phyloP scores from a whole-genome alignment of 2,797 vertebrate genomes.

The Steatocranus sp. region DNA sequence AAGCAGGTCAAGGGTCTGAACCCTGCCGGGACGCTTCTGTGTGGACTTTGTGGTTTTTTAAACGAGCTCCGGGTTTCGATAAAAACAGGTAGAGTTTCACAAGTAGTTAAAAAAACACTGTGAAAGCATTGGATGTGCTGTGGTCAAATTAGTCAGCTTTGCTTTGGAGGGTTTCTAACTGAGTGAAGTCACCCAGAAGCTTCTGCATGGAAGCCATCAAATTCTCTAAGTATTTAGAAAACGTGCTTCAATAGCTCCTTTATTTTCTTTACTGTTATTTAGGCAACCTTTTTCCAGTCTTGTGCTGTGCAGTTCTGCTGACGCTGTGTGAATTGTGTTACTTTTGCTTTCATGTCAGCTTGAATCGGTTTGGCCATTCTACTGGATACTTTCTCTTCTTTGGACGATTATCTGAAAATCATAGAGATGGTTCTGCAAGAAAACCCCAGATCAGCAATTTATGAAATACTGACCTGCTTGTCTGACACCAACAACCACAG shows the following conservation, averaged over 20 bases:
- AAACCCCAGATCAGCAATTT: not conserved
- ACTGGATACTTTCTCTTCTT: not conserved
- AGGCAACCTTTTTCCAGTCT: rapidly evolving
- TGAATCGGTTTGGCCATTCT: not conserved
- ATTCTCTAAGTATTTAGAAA: not conserved
- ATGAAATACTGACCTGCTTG: not conserved
- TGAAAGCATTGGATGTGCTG: not conserved
- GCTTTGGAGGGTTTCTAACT: not conserved
- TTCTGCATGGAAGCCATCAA: rapidly evolving
- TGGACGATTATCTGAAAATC: not conserved
- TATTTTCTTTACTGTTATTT: not conserved
- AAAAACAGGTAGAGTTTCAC: not conserved
- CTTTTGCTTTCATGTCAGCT: not conserved
- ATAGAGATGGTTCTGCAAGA: not conserved
- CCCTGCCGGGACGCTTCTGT: not conserved
- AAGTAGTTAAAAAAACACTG: not conserved
- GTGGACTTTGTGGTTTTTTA: not conserved
- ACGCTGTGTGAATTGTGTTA: not conserved
- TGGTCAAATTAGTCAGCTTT: not conserved
- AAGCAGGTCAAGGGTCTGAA: not conserved
- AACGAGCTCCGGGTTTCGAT: rapidly evolving
- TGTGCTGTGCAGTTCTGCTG: rapidly evolving
- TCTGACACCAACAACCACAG: not conserved
- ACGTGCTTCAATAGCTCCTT: not conserved
- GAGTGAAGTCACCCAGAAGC: not conserved